Conservation (phyloP, 2,797 vertebrate species). For the Myotis myotis region DNA sequence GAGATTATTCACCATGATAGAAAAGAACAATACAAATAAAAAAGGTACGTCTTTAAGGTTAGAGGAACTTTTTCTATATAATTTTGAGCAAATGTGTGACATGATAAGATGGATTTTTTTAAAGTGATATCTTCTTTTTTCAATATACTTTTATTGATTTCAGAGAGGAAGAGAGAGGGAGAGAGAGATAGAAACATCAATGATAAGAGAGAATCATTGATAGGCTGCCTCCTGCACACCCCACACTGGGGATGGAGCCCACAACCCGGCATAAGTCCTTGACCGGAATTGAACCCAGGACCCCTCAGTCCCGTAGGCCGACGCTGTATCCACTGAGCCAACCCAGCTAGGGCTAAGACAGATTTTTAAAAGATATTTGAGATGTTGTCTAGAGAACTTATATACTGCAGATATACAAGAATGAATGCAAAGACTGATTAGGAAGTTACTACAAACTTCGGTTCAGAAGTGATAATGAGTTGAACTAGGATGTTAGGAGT, state of each 20-base stretch:
- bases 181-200: no score
- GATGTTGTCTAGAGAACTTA: not conserved
- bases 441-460: not conserved
- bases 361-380: conserved; percentile 37
- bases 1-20: not conserved
- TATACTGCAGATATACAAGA: not conserved
- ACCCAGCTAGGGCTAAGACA: not conserved
- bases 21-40: not conserved
- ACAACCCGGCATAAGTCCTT: no score
- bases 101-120: not conserved
- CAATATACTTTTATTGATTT: no score
- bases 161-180: no score
- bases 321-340: no score
- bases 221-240: no score
- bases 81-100: not conserved
- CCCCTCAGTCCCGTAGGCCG: no score
- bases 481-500: not conserved
- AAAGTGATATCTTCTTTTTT: no score
- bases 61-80: not conserved
- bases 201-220: no score
- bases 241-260: no score
- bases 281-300: no score
- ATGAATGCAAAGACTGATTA: not conserved
- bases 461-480: not conserved
- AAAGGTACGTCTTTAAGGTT: not conserved